Evolutionary conservation across 37 sponge, comb jelly and placozoan species (phyloP).

Genomic region (Cliona cf. orientalis): DNA sequence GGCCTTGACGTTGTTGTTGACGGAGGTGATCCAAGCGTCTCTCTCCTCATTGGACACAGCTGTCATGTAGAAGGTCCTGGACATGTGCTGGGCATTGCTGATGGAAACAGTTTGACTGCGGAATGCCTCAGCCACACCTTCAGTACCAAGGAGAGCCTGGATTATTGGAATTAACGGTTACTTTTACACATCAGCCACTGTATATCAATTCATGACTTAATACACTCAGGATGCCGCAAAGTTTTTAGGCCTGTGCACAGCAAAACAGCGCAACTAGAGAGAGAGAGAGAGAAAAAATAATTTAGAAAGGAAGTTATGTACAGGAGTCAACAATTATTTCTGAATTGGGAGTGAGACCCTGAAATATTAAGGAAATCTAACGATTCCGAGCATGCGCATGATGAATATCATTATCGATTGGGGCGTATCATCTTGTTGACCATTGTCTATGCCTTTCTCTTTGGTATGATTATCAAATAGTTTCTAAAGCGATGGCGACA

Average conservation of each 20-base stretch:
- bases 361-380: no score
- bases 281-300: background rate
- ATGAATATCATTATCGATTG: no score
- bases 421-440: no score
- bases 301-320: no score
- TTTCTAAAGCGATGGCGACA: no score
- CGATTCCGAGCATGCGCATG: no score
- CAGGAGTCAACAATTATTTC: no score
- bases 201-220: constrained; percentile 11
- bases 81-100: constrained; percentile 43
- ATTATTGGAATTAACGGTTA: background rate
- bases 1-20: constrained; percentile 55
- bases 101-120: constrained; percentile 57
- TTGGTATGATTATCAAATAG: no score
- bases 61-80: constrained; percentile 74
- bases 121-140: constrained; percentile 68
- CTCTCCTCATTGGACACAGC: constrained; percentile 65
- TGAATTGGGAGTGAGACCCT: no score
- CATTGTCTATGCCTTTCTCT: no score
- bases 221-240: constrained; percentile 57
- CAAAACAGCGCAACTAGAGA: constrained; percentile 57
- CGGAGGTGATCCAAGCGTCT: constrained; percentile 53
- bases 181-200: background rate
- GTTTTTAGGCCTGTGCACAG: constrained; percentile 70
- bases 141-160: constrained; percentile 47